Base-by-base conservation (phyloP, 2,113 vertebrate genomes). In the Hippocampus zosterae region DNA sequence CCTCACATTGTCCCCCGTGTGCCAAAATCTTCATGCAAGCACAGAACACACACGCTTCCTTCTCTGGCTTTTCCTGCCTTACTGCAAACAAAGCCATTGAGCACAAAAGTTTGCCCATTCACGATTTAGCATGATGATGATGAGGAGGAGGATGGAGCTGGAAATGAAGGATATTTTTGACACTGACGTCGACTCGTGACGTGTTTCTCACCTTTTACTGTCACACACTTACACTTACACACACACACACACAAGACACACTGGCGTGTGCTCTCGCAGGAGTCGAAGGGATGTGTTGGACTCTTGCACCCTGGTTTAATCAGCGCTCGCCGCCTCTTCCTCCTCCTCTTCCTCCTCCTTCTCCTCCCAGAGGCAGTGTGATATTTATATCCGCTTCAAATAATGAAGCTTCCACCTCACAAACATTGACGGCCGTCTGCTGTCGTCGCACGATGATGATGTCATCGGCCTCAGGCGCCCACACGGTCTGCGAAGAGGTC, bases 301-400 rank as follows among this genome's bases (percentile, higher is more conserved):
- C 44, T 55, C 72, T 64, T 37, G 16, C 69, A 66, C 74, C 46
- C 74, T 72, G 19, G 16, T 69, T 75, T 65, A 11, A 1, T 75
- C 69, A 71, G 23, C 69, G 44, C 42, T 41, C n/a, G 13, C 68
- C 0, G 25, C 79, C 77, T 76, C 77, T 64, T 78, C 63, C 68
- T 74, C 72, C 40, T 70, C 66, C 65, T 70, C 70, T 1, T 66
- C 27, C 19, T 29, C 74, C 62, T 70, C 82, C 23, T 27, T 19
- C 25, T 33, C 74, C 66, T 84, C 84, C 83, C 83, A 79, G 83
- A 83, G 85, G 83, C 84, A 65, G 69, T 64, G 40, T 73, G 87
- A 86, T 89, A 89, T 90, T 89, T 90, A 88, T 89, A 89, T 86
- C 86, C 80, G 55, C 65, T 78, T 48, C 68, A 74, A 83, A 81